These are phyloP conservation scores for Branchellion lobata DNA, from an alignment of 2,888 invertebrate species.

Conservation along the genomic window DNA sequence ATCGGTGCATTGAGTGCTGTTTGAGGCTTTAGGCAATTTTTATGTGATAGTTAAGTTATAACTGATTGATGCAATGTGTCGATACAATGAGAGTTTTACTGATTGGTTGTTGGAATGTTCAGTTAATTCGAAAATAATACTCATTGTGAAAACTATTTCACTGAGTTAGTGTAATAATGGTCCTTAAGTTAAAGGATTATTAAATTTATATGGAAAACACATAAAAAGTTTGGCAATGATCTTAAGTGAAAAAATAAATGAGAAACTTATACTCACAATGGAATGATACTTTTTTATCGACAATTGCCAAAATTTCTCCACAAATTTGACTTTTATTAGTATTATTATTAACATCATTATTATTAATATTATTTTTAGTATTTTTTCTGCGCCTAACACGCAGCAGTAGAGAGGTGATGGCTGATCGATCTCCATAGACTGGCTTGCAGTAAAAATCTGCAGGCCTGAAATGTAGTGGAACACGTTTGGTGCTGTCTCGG, in stretches of 20 bases:
- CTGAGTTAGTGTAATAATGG: too few species aligned
- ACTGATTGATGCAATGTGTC: too few species aligned
- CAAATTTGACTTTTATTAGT: slow-evolving; percentile 40
- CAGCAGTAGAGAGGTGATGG: slow-evolving; percentile 73
- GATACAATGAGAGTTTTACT: too few species aligned
- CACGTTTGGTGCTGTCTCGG: slow-evolving; percentile 67
- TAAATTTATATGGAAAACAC: too few species aligned
- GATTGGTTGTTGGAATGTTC: too few species aligned
- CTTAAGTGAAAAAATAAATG: too few species aligned
- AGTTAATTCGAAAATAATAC: too few species aligned
- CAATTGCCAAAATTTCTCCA: slow-evolving; percentile 61
- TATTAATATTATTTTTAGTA: not conserved
- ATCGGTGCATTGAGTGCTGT: not conserved
- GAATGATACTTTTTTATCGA: slow-evolving; percentile 62
- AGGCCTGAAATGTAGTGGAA: slow-evolving; percentile 78
- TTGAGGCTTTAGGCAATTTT: not conserved
- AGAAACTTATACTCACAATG: too few species aligned
- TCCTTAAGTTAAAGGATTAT: too few species aligned
- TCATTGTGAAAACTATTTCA: too few species aligned
- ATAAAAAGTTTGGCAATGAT: too few species aligned
- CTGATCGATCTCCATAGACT: slow-evolving; percentile 71
- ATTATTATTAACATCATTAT: not conserved
- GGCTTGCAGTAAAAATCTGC: slow-evolving; percentile 79
- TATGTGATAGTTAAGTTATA: too few species aligned
- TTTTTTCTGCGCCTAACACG: slow-evolving; percentile 65